Evolutionary conservation across 2,888 invertebrate genomes (phyloP), one percentile per base, ranked within the genome.

Genomic region (Hemithea aestivaria): DNA sequence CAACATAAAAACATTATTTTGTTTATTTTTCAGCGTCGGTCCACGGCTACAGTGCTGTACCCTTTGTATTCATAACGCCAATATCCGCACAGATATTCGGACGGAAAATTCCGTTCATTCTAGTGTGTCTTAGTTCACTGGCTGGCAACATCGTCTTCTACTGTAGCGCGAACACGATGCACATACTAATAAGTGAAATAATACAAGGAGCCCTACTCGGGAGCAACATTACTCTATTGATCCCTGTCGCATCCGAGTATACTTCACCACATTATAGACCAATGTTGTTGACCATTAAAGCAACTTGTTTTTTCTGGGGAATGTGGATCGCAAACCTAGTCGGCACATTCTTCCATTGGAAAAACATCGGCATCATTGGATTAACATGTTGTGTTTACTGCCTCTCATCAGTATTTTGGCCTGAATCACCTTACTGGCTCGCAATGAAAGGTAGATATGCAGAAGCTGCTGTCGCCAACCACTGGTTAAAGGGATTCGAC

Each of bases 371-470:
- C 3, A 12, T 62, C 10, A 12, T 58, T n/a, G 53, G 45, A 6
- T 50, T 67, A 11, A 25, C 54, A 0, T 57, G 56, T 31, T 55
- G 49, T 10, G n/a, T 51, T 12, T 66, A 58, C 26, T 49, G 48
- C 0, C 23, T 68, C 2, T 53, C 57, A 0, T 9, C 58, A 6
- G 20, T 62, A 0, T 51, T 62, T 34, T 51, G 54, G 50, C 68
- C 70, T 0, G 70, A 71, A 37, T 69, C 70, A 10, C 70, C 70
- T 1, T 62, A 56, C 1, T 70, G 69, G 69, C 35, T 69, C 9
- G 66, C 66, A 5, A 59, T 53, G 45, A 63, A 56, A 24, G 59
- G 58, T 4, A 51, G 53, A 0, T 58, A 56, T 7, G 53, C 56
- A 0, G 59, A 64, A 5, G 58, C 62, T 11, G 45, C 53, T 1